Evolutionary conservation across 2,797 vertebrate genomes (phyloP), one percentile per base, ranked within the genome.

Genomic region (Sarcophilus harrisii): DNA sequence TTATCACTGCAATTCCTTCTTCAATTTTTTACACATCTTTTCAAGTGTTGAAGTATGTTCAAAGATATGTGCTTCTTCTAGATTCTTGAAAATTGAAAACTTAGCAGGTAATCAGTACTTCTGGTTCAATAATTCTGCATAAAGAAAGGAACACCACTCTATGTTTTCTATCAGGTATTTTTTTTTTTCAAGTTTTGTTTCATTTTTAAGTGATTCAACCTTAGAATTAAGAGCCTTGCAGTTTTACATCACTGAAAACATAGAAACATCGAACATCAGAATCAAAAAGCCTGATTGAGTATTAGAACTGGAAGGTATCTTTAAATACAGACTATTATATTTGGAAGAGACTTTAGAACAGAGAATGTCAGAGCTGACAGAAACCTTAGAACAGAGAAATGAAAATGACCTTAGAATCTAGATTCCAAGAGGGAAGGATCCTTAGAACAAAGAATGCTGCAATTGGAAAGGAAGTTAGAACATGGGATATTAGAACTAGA

Each of bases 101-200:
- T 21, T 92, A 60, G 92, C 58, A 0, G 58, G 62, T 93, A 66
- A 90, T 91, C 10, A 66, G 6, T 73, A 92, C 57, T 30, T 87
- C 91, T 96, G 14, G 6, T 94, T 24, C 90, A 27, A 92, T 90
- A 94, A 11, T 95, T 93, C 92, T 95, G 52, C 73, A 93, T 90
- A 59, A 90, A 89, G 5, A 93, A 66, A 91, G 3, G 27, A 59
- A 30, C 92, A n/a, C 92, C 52, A 28, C 1, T 2, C 32, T 58
- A 60, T 5, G 92, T 95, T 52, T 92, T 58, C 87, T 92, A 55
- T 58, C 90, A 57, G 87, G n/a, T 90, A 92, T 10, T 94, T 93
- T 96, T 28, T 96, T 28, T 89, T 52, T 89, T 45, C 57, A 2
- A n/a, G 3, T 1, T 87, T 55, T 10, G 24, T 54, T 38, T 18